A percentile compares a stretch with the other conserved stretches of the same genome.
These are phyloP conservation scores for Xestobium rufovillosum DNA, from an alignment of 2,888 invertebrate genomes.

Conservation along the genomic window DNA sequence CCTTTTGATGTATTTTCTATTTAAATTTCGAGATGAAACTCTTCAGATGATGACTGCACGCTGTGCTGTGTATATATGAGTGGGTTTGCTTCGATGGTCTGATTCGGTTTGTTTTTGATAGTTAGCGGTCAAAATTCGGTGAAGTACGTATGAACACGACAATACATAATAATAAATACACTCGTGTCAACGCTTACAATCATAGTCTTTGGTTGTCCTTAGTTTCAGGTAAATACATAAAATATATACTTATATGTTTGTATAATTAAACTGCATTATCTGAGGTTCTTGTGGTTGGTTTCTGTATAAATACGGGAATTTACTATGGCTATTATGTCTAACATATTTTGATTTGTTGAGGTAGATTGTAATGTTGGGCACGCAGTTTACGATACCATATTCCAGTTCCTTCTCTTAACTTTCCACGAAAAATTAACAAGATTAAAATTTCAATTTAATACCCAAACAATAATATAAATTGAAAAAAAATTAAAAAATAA, in stretches of 20 bases:
- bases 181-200: constrained; percentile 26
- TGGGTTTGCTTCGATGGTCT: neutral
- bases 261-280: constrained; percentile 18
- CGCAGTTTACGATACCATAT: constrained; percentile 39
- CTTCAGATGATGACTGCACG: constrained; percentile 26
- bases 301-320: constrained; percentile 40
- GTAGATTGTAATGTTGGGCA: constrained; percentile 42
- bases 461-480: constrained; percentile 22
- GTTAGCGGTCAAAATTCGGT: constrained; percentile 27
- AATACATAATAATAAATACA: constrained; percentile 18
- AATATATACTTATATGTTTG: constrained; percentile 17
- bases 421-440: constrained; percentile 32
- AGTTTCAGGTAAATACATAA: constrained; percentile 25
- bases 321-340: constrained; percentile 39
- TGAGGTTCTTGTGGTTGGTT: constrained; percentile 38
- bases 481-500: constrained; percentile 17
- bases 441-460: constrained; percentile 22
- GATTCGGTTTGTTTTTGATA: constrained; percentile 9
- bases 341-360: constrained; percentile 44
- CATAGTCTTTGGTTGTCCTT: constrained; percentile 36
- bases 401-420: constrained; percentile 36
- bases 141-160: constrained; percentile 24
- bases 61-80: too few relatives aligned
- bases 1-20: constrained; percentile 26
- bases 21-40: constrained; percentile 20